Evolutionary conservation across 2,797 vertebrate genomes (phyloP).

Genomic region (Gastrophryne carolinensis): DNA sequence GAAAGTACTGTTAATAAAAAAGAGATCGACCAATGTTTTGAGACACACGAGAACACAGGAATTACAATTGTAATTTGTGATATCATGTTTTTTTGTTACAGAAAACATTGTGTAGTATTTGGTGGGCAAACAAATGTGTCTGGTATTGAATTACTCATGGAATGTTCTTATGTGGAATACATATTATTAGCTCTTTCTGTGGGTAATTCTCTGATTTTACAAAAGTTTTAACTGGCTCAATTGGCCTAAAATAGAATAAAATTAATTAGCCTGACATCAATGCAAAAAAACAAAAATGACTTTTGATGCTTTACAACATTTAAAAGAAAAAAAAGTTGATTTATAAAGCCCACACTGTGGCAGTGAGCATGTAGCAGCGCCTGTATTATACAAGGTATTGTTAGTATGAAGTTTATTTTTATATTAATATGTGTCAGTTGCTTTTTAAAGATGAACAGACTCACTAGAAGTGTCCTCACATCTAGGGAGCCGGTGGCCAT

Average conservation of each 20-base stretch:
- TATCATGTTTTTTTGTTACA: no score
- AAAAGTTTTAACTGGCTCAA: slow-evolving; percentile 39
- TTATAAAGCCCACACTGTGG: slow-evolving; percentile 24
- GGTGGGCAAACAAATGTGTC: background rate
- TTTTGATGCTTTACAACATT: slow-evolving; percentile 45
- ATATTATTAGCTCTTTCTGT: slow-evolving; percentile 30
- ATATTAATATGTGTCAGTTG: no score
- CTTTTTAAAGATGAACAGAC: no score
- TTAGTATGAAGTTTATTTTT: no score
- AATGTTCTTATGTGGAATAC: slow-evolving; percentile 11
- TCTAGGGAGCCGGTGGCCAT: no score
- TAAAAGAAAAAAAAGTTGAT: slow-evolving; percentile 38
- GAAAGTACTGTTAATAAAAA: background rate
- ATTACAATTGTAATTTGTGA: no score
- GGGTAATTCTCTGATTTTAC: slow-evolving; percentile 28
- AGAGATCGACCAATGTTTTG: background rate
- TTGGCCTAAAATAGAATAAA: slow-evolving; percentile 45
- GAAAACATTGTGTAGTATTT: background rate
- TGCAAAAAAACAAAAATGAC: slow-evolving; percentile 42
- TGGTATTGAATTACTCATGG: background rate
- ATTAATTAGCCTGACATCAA: slow-evolving; percentile 37
- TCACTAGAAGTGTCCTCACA: no score
- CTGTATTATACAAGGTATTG: no score
- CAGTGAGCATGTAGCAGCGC: background rate
- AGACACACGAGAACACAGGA: no score